Conservation (phyloP, 2,888 invertebrate species). For the Epinotia nisella region DNA sequence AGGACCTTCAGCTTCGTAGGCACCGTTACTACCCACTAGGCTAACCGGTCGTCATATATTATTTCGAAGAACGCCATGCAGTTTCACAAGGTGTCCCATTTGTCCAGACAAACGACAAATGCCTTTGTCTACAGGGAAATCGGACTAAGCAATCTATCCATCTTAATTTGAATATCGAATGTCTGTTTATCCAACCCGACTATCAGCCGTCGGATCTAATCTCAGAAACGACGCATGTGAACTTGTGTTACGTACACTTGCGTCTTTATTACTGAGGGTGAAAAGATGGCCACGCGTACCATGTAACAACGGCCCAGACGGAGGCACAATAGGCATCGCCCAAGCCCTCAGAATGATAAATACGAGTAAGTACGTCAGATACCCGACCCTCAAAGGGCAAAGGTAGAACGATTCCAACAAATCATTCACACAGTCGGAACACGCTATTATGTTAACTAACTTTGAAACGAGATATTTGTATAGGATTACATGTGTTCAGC, state of each 20-base stretch:
- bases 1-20: too few species aligned
- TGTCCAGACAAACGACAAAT: slow-evolving; percentile 8
- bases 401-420: slow-evolving; percentile 48
- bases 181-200: slow-evolving; percentile 29
- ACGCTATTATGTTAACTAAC: slow-evolving; percentile 47
- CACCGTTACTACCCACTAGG: too few species aligned
- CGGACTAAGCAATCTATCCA: slow-evolving; percentile 27
- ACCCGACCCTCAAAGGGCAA: slow-evolving; percentile 30
- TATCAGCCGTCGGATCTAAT: neutral
- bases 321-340: slow-evolving; percentile 29
- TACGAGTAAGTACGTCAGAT: slow-evolving; percentile 37
- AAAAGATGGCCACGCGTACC: slow-evolving; percentile 2
- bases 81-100: neutral
- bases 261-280: neutral
- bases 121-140: slow-evolving; percentile 25
- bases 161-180: slow-evolving; percentile 41
- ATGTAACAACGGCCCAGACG: slow-evolving; percentile 18
- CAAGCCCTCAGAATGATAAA: slow-evolving; percentile 32
- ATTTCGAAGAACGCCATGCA: neutral
- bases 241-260: neutral
- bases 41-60: too few species aligned
- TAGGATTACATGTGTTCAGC: slow-evolving; percentile 45
- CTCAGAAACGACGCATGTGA: slow-evolving; percentile 1
- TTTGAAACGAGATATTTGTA: slow-evolving; percentile 52
- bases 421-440: slow-evolving; percentile 48